Evolutionary conservation across 2,888 invertebrate genomes (phyloP), one percentile per base, ranked within the genome.

Genomic region (Drosophila aldrichi): DNA sequence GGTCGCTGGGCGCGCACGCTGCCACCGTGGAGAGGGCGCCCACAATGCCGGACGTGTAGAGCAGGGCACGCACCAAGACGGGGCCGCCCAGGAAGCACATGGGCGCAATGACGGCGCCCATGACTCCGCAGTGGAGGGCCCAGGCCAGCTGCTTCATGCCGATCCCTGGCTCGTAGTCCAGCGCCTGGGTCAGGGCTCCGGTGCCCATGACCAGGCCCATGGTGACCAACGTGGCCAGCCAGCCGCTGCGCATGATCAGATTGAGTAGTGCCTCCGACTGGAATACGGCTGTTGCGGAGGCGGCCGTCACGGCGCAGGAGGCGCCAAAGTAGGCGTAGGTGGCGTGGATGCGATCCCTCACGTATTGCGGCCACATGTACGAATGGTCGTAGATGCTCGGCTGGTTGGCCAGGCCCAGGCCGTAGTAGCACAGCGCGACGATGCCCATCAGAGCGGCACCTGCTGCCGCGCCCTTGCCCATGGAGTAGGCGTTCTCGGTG

Each of bases 291-390:
- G 95, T 94, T 6, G 98, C 98, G 81, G 97, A 95, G 2, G 95
- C 96, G 20, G 97, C 98, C 12, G 98, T 98, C 22, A 98, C 88
- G 0, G 94, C 94, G 22, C 99, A 94, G 20, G 98, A 97, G 7
- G 96, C 96, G 59, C 97, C 98, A 92, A 99, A 97, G 92, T 99
- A 99, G 81, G 95, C 94, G 93, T 99, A 99, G 0, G 99, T 99
- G 46, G 95, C 92, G 79, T 95, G 96, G 77, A 99, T 96, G 61
- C 99, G 95, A 52, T 98, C 96, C 90, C 95, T 96, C 0, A 99
- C 98, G 93, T 97, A 97, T 83, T 97, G 94, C 2, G 99, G 98
- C 99, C 99, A 99, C 63, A 98, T 92, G 22, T 97, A 96, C 94
- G 97, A 95, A 91, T 96, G 95, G 91, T 99, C 98, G 55, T 98